phyloP scores from a whole-genome alignment of 2,113 vertebrate genomes.

The Phyllostomus hastatus region DNA sequence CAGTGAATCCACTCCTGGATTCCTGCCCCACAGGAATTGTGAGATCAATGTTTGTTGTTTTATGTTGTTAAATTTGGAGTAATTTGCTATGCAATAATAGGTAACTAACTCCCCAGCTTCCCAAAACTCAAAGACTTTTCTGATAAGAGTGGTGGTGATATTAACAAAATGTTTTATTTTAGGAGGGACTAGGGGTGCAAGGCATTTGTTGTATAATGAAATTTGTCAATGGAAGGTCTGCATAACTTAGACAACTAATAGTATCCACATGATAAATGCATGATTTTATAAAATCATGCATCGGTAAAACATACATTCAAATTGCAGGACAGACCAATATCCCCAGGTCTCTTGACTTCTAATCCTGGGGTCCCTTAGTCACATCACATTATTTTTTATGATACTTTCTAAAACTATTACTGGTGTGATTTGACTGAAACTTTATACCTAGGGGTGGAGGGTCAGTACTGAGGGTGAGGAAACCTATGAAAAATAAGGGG shows the following conservation, averaged over 20 bases:
- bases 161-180: background rate
- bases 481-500: background rate
- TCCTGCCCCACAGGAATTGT: too few relatives aligned
- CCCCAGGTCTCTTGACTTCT: background rate
- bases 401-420: background rate
- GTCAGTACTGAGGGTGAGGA: background rate
- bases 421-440: background rate
- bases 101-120: background rate
- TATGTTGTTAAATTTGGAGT: background rate
- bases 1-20: too few relatives aligned
- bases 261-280: background rate
- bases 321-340: background rate
- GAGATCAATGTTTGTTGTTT: too few relatives aligned
- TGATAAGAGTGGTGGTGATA: background rate
- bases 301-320: background rate
- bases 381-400: background rate
- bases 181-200: rapidly evolving
- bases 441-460: background rate
- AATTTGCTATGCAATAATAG: background rate
- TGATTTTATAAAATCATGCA: background rate
- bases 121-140: background rate
- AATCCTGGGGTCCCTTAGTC: background rate
- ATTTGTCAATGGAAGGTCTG: background rate
- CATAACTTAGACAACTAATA: background rate
- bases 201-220: background rate